These are phyloP conservation scores for Metellina segmentata DNA, from an alignment of 2,888 invertebrate genomes.

Conservation along the genomic window DNA sequence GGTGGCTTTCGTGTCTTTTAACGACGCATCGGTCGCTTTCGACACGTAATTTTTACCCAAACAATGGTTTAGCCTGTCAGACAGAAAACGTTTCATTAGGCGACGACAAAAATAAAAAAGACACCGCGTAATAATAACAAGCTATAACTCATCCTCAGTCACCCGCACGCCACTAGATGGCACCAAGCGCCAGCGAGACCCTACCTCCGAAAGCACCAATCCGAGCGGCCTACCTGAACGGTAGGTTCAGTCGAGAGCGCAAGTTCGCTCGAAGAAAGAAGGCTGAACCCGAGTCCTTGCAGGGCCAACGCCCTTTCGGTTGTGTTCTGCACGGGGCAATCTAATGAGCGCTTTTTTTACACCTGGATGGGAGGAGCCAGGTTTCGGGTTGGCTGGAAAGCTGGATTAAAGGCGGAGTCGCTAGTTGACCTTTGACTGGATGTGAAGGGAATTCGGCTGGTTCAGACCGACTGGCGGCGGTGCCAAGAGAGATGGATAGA, in stretches of 20 bases:
- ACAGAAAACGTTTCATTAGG: not conserved
- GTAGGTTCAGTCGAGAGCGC: not conserved
- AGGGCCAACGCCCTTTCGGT: conserved; percentile 57
- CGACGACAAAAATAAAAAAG: too few relatives aligned
- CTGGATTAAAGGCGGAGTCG: conserved; percentile 35
- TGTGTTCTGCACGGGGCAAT: not conserved
- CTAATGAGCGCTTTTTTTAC: conserved; percentile 45
- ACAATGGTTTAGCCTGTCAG: not conserved
- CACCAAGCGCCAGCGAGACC: conserved; percentile 32
- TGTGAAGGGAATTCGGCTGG: conserved; percentile 48
- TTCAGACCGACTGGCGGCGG: conserved; percentile 60
- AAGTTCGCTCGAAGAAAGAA: conserved; percentile 38
- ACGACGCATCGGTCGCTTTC: not conserved
- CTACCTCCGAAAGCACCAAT: conserved; percentile 28
- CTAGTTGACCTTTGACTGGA: conserved; percentile 71
- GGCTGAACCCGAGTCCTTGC: conserved; percentile 60
- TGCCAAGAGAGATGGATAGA: conserved; percentile 60
- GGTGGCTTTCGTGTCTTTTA: not conserved
- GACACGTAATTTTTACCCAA: not conserved
- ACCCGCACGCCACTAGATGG: conserved; percentile 47
- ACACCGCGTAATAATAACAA: too few relatives aligned
- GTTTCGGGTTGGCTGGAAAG: conserved; percentile 52
- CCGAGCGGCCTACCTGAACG: conserved; percentile 12
- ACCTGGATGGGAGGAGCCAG: conserved; percentile 19
- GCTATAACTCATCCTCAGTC: too few relatives aligned